Base-by-base conservation (phyloP, 2,113 vertebrate species). In the Anseranas semipalmata region DNA sequence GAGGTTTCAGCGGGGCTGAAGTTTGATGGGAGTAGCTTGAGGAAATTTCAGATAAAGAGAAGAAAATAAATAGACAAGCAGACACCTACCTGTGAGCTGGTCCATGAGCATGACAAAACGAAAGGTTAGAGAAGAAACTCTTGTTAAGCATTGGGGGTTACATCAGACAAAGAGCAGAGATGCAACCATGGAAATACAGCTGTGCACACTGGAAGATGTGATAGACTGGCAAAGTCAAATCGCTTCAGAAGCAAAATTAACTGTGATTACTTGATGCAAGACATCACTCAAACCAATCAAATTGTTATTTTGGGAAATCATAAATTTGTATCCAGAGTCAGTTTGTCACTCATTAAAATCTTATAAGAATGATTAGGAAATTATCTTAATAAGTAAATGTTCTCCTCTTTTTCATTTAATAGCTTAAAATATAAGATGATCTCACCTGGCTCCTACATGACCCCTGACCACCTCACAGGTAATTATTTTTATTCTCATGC, bases 271-370 rank as follows among this genome's bases (percentile, higher is more conserved):
- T 98, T 98, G 97, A 98, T 98, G 97, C 96, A 98, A 98, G 98
- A 96, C 97, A 98, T 98, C 98, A 98, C 97, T 98, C 98, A 98
- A 98, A 98, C 98, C 97, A 98, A 98, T 98, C 98, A 98, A 98
- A 98, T 97, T 95, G 98, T 98, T 98, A 98, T 98, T 98, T 98
- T 98, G 92, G 98, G 98, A 98, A 98, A 98, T 98, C 96, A 98
- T 98, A 98, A 98, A 98, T 98, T 98, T 98, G 96, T 98, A 98
- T 98, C 98, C 97, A 98, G 94, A 98, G 90, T 98, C 97, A 98
- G 98, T 98, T 98, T 98, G 98, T 98, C 98, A 98, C 97, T 98
- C 98, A 98, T 98, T 98, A 98, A 97, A 96, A 97, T 96, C 96
- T 98, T 98, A 97, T 83, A 98, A 98, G 98, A 98, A 98, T 97